phyloP scores from a whole-genome alignment of 2,888 invertebrate species.

The Xylophagus ater region DNA sequence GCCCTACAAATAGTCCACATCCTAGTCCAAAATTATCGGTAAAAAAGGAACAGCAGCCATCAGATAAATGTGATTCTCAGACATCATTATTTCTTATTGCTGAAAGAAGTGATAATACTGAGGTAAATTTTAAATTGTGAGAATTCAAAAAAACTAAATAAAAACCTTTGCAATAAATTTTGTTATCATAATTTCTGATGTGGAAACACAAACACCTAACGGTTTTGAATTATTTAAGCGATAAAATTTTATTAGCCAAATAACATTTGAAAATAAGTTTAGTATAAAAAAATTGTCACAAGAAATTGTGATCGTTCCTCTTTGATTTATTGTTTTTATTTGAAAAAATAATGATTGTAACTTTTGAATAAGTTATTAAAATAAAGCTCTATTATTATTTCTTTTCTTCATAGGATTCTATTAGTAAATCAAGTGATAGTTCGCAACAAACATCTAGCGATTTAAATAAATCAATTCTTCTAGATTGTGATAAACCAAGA shows the following conservation, averaged over 20 bases:
- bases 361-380: background rate
- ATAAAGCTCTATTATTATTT: background rate
- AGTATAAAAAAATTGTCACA: too few species aligned
- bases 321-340: too few species aligned
- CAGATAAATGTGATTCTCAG: slow-evolving; percentile 16
- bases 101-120: slow-evolving; percentile 18
- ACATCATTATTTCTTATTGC: slow-evolving; percentile 14
- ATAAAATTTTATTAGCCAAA: too few species aligned
- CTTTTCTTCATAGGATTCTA: slow-evolving; percentile 19
- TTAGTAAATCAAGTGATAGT: slow-evolving; percentile 22
- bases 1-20: slow-evolving; percentile 22
- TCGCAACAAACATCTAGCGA: slow-evolving; percentile 16
- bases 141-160: background rate
- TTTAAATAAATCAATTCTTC: slow-evolving; percentile 6
- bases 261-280: too few species aligned
- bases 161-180: too few species aligned
- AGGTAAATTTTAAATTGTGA: slow-evolving; percentile 16
- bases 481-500: slow-evolving; percentile 25
- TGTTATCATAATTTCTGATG: too few species aligned
- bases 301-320: too few species aligned
- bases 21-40: slow-evolving; percentile 32
- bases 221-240: background rate
- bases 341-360: too few species aligned
- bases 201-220: background rate
- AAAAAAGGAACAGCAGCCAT: slow-evolving; percentile 21